Percentiles rank a stretch among this genome's conserved stretches.
Evolutionary conservation across 2,888 invertebrate genomes (phyloP).

Genomic region (Anoncus sp.): DNA sequence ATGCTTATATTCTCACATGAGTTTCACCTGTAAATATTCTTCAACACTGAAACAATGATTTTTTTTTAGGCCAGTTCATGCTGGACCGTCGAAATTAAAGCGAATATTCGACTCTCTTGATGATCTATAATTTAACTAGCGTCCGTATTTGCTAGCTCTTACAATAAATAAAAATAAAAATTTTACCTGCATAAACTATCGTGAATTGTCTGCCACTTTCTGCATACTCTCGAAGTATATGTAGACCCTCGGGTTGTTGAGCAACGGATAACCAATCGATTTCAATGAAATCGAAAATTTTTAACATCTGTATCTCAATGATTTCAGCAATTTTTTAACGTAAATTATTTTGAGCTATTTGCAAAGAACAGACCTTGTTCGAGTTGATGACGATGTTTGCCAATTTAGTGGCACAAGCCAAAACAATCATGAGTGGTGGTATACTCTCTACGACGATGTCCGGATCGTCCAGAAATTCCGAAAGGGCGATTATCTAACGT

Average conservation of each 20-base stretch:
- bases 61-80: too few species aligned
- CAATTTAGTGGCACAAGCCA: conserved; percentile 40
- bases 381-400: conserved; percentile 27
- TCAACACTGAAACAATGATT: too few species aligned
- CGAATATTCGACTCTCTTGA: too few species aligned
- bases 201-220: conserved; percentile 46
- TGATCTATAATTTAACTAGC: neutral
- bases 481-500: conserved; percentile 48
- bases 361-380: conserved; percentile 40
- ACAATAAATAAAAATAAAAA: neutral
- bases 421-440: conserved; percentile 41
- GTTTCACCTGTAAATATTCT: too few species aligned
- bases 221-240: conserved; percentile 36
- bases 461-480: conserved; percentile 32
- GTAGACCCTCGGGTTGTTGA: conserved; percentile 31
- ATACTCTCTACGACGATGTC: conserved; percentile 48
- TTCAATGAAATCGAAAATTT: conserved; percentile 39
- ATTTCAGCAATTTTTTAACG: neutral
- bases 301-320: conserved; percentile 35
- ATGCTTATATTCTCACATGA: too few species aligned
- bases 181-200: conserved; percentile 44
- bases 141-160: neutral
- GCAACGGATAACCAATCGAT: conserved; percentile 36
- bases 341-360: neutral
- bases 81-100: too few species aligned